Evolutionary conservation across 2,888 invertebrate species (phyloP), one percentile per base, ranked within the genome.

Genomic region (Aporophyla lueneburgensis): DNA sequence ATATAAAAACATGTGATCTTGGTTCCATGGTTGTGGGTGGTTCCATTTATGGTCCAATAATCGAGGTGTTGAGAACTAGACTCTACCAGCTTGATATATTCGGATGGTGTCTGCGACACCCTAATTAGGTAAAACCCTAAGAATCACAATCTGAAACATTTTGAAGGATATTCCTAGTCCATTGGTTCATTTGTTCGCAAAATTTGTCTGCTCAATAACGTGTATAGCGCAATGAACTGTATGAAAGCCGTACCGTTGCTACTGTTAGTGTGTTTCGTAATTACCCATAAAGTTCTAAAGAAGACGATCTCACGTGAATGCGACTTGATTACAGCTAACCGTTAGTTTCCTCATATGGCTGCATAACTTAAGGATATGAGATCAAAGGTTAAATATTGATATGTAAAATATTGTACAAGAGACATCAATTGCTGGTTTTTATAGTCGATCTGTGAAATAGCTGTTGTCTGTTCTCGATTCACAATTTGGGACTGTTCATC

Each of bases 401-500:
- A 61, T 33, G 46, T n/a, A 43, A 46, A 72, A 2, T 9, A 27
- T n/a, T 72, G 43, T 27, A 46, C 27, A 54, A 43, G n/a, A 72
- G n/a, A 54, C 27, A 2, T 33, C 21, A 16, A 33, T 33, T 54
- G 10, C 9, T 53, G 27, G 5, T 27, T 33, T 71, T 46, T 54
- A 54, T n/a, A 54, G 27, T 33, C 14, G 2, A 5, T 72, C 72
- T n/a, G 21, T 46, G 10, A 27, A 46, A 27, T 54, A n/a, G 1
- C 54, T 27, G 71, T 53, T 27, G 53, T 19, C 54, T 56, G 72
- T 46, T 24, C n/a, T 71, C 10, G 21, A 73, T 74, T 74, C 40
- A 33, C 10, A 7, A 21, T 9, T 49, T 12, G 33, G n/a, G n/a
- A 71, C 43, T 71, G 19, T 70, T 40, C 2, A 21, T 71, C 19